Percentiles rank a stretch among this genome's conserved stretches.
Evolutionary conservation across 2,888 invertebrate genomes (phyloP).

Genomic region (Stenichneumon culpator): DNA sequence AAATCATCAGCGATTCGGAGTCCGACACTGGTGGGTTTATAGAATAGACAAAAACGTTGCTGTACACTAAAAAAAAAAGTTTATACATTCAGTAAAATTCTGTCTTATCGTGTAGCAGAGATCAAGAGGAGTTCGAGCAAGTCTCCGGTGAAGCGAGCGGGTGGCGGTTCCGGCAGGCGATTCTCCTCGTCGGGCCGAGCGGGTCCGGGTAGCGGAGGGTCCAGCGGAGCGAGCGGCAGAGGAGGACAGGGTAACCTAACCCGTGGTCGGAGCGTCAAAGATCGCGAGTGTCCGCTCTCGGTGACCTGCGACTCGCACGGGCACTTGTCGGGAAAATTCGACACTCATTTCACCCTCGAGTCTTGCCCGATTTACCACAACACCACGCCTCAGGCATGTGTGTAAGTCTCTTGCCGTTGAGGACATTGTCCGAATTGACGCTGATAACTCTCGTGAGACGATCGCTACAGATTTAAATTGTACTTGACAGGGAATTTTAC

Average conservation of each 20-base stretch:
- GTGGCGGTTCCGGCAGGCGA: conserved; percentile 83
- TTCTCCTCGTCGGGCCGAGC: conserved; percentile 79
- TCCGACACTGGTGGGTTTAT: conserved; percentile 87
- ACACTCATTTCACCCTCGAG: conserved; percentile 95
- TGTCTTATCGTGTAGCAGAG: conserved; percentile 74
- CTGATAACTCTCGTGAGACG: background rate
- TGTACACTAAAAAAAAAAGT: background rate
- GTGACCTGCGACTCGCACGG: conserved; percentile 95
- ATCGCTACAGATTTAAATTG: background rate
- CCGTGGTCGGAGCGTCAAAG: conserved; percentile 85
- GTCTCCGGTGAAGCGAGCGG: conserved; percentile 89
- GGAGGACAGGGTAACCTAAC: conserved; percentile 76
- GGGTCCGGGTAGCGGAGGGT: conserved; percentile 73
- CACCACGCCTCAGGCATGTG: conserved; percentile 90
- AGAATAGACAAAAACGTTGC: conserved; percentile 2
- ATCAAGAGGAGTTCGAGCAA: conserved; percentile 87
- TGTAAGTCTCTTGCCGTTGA: conserved; percentile 82
- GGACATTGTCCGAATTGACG: background rate
- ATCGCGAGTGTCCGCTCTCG: conserved; percentile 93
- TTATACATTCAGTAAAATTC: background rate
- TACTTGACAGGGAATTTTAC: conserved; percentile 84
- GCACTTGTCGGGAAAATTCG: conserved; percentile 93
- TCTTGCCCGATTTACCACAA: conserved; percentile 98
- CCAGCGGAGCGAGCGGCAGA: conserved; percentile 73
- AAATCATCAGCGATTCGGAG: conserved; percentile 89